These are phyloP conservation scores for Dendrolimus pini DNA, from an alignment of 2,888 invertebrate genomes.

Conservation along the genomic window DNA sequence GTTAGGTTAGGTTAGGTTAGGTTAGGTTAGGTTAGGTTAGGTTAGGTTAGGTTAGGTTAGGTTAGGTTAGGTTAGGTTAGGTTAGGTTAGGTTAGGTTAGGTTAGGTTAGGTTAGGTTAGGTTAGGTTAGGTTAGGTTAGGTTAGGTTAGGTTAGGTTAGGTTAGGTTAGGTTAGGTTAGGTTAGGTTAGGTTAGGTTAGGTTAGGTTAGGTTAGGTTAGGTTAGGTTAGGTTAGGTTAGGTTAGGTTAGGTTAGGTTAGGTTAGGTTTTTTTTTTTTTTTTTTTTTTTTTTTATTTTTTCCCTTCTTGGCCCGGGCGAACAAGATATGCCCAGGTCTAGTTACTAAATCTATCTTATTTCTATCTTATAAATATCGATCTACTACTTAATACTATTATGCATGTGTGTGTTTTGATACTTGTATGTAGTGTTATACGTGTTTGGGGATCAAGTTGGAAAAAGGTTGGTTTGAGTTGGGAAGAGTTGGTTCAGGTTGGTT, in stretches of 20 bases:
- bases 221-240: slow-evolving; percentile 14
- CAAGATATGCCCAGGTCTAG: too few species aligned
- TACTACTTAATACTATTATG: too few species aligned
- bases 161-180: slow-evolving; percentile 8
- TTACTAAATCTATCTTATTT: too few species aligned
- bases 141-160: slow-evolving; percentile 8
- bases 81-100: slow-evolving; percentile 17
- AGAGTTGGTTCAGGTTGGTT: too few species aligned
- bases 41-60: slow-evolving; percentile 11
- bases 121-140: slow-evolving; percentile 14
- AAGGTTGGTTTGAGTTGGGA: too few species aligned
- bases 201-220: slow-evolving; percentile 14
- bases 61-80: slow-evolving; percentile 17
- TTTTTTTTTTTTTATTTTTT: too few species aligned
- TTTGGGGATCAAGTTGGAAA: too few species aligned
- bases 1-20: slow-evolving; percentile 12
- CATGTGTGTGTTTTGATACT: too few species aligned
- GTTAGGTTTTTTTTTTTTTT: too few species aligned
- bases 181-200: slow-evolving; percentile 10
- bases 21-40: slow-evolving; percentile 15
- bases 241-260: slow-evolving; percentile 10
- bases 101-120: slow-evolving; percentile 13
- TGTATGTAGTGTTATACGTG: too few species aligned
- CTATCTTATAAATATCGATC: too few species aligned
- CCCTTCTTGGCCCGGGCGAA: too few species aligned